These are phyloP conservation scores for Leucopternis melanops DNA, from an alignment of 2,113 vertebrate genomes.

Conservation along the genomic window DNA sequence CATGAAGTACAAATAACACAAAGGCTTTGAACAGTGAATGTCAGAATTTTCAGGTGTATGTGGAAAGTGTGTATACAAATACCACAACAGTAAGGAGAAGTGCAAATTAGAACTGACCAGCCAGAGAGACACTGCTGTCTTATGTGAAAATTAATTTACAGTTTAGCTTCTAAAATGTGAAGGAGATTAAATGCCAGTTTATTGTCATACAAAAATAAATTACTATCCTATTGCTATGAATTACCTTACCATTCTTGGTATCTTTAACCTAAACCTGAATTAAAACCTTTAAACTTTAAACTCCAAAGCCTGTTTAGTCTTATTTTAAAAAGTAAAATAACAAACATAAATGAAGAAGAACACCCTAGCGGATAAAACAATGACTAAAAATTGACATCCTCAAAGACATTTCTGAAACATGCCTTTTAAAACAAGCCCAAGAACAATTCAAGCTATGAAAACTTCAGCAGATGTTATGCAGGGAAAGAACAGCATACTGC, in stretches of 20 bases:
- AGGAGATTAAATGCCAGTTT: slow-evolving; percentile 3
- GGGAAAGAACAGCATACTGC: background rate
- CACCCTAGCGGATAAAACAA: background rate
- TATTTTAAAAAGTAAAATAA: background rate
- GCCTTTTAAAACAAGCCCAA: slow-evolving; percentile 11
- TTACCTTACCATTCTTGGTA: background rate
- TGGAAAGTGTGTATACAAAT: background rate
- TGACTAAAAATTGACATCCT: background rate
- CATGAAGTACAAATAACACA: background rate
- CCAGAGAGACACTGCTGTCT: background rate
- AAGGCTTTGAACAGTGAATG: background rate
- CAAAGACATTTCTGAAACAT: background rate
- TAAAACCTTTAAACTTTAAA: background rate
- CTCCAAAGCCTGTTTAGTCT: background rate
- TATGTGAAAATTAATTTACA: background rate
- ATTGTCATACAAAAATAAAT: background rate
- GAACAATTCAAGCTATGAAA: background rate
- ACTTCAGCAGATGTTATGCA: slow-evolving; percentile 15
- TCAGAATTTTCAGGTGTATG: background rate
- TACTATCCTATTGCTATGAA: background rate
- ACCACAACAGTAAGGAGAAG: background rate
- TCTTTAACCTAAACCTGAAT: background rate
- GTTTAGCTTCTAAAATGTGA: background rate
- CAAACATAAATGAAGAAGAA: background rate
- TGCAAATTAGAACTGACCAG: background rate